Base-by-base conservation (phyloP, 2,797 vertebrate genomes). In the Microhierax caerulescens region DNA sequence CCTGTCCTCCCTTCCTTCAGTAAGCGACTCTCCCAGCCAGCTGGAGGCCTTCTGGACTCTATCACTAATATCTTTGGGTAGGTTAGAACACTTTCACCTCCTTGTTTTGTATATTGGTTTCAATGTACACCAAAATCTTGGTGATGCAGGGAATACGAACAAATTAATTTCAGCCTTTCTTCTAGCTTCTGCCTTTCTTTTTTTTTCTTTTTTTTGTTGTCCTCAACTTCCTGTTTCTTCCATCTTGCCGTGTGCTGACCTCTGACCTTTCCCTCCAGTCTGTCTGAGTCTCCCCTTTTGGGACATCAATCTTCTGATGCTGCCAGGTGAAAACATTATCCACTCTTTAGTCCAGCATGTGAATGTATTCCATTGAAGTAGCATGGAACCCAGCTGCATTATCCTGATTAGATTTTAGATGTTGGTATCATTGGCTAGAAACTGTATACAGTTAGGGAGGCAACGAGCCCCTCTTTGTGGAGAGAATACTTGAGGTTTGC, bases 21-120 rank as follows among this genome's bases (percentile, higher is more conserved):
- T 98, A 99, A 99, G 98, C 99, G 99, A 96, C 97, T 97, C 82
- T 98, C 99, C 79, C 99, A 99, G 98, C 98, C 98, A 91, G 98
- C 98, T 87, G 98, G 98, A 92, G 99, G 99, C 90, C 99, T 99
- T 96, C 98, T 99, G 94, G 99, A 99, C 97, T 99, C 99, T 98
- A 99, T 99, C 98, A 98, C 99, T 98, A 99, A 99, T 99, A 99
- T 99, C 68, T 99, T 99, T 98, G 99, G 99, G 99, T 99, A 98
- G 92, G 99, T 99, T 98, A 98, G 97, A 98, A 97, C 84, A 92
- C 93, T 94, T 98, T 97, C 96, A 85, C 95, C 97, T 97, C 98
- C 93, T 96, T 97, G 85, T 97, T 94, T 97, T 93, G 48, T 95
- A 61, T 97, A 90, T 92, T 59, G 72, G 51, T 97, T 95, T 97